phyloP scores from a whole-genome alignment of 2,888 invertebrate genomes.

The Chymomyza fuscimana region DNA sequence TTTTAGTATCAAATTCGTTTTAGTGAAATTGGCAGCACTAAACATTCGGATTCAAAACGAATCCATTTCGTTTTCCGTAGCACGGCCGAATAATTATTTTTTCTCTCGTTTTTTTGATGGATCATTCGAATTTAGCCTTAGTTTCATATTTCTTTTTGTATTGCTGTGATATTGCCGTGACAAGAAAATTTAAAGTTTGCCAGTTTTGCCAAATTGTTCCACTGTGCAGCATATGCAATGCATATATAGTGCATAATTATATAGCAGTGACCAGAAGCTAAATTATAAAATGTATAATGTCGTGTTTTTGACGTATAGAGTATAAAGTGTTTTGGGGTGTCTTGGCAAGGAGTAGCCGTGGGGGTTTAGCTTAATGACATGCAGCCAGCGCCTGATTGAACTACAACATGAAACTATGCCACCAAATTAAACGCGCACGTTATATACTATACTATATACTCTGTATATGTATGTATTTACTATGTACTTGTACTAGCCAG shows the following conservation, averaged over 20 bases:
- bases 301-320: background rate
- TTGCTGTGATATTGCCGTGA: no score
- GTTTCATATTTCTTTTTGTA: no score
- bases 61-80: no score
- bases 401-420: slow-evolving; percentile 10
- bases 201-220: fast-evolving
- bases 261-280: background rate
- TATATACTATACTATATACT: background rate
- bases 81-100: no score
- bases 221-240: background rate
- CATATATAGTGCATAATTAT: slow-evolving; percentile 3
- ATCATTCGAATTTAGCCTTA: no score
- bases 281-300: background rate
- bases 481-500: background rate
- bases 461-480: background rate
- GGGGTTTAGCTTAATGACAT: background rate
- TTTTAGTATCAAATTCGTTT: no score
- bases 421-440: background rate
- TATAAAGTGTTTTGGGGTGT: background rate
- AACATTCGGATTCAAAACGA: no score
- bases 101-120: no score
- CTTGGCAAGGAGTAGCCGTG: background rate
- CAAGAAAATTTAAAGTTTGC: no score
- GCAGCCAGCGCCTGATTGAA: slow-evolving; percentile 1
- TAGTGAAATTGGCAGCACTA: no score